Conservation (phyloP, 2,888 invertebrate genomes). For the Dryadula phaetusa region DNA sequence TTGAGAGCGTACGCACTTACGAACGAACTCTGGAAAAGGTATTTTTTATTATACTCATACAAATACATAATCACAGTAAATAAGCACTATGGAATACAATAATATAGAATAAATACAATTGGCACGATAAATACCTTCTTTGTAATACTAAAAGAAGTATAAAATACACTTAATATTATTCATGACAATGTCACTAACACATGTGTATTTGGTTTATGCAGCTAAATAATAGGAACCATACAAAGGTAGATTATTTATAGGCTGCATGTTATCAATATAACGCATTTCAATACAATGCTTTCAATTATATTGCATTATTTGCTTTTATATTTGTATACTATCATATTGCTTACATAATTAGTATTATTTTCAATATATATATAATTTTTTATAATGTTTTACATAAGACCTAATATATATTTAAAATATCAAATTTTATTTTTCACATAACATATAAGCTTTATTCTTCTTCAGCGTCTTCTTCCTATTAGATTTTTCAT, state of each 20-base stretch:
- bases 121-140: conserved; percentile 38
- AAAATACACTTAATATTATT: conserved; percentile 41
- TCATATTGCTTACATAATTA: conserved; percentile 8
- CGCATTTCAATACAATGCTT: conserved; percentile 16
- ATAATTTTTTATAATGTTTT: neutral
- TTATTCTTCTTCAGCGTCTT: neutral
- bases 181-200: conserved; percentile 71
- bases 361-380: neutral
- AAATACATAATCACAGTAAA: conserved; percentile 31
- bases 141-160: conserved; percentile 25
- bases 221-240: conserved; percentile 86
- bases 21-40: conserved; percentile 99
- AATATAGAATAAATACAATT: conserved; percentile 46
- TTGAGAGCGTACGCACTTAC: conserved; percentile 98
- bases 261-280: conserved; percentile 41
- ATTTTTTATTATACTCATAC: conserved; percentile 47
- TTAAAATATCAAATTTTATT: neutral
- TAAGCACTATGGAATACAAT: conserved; percentile 32
- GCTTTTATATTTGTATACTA: conserved; percentile 19
- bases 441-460: neutral
- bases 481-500: neutral
- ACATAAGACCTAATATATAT: neutral
- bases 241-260: conserved; percentile 75
- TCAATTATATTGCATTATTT: conserved; percentile 27
- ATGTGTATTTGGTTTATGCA: conserved; percentile 80